Percentiles rank a stretch among this genome's conserved stretches.
phyloP scores from a whole-genome alignment of 2,888 invertebrate species.

The Noctua janthe region DNA sequence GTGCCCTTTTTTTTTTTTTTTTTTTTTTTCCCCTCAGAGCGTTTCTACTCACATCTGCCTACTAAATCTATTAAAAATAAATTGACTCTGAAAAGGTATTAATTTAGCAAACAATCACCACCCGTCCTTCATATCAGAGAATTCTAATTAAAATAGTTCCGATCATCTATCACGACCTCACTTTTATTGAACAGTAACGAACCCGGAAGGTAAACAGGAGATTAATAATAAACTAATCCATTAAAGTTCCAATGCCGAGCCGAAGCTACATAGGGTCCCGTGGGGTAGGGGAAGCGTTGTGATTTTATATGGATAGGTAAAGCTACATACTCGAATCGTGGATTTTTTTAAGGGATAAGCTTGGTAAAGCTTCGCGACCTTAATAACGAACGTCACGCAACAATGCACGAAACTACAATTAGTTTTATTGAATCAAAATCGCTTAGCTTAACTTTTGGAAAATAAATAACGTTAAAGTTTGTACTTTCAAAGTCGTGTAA shows the following conservation, averaged over 20 bases:
- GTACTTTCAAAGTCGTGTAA: not conserved
- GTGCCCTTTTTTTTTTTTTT: no score
- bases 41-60: not conserved
- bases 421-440: not conserved
- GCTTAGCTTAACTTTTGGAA: not conserved
- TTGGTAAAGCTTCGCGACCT: not conserved
- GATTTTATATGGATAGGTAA: slow-evolving; percentile 7
- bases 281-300: no score
- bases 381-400: not conserved
- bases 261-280: not conserved
- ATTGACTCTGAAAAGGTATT: not conserved
- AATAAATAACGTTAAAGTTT: not conserved
- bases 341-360: not conserved
- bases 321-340: not conserved
- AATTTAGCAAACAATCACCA: not conserved
- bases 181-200: slow-evolving; percentile 14
- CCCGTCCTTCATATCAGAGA: not conserved
- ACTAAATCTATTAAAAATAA: not conserved
- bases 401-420: not conserved
- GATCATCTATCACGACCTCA: not conserved
- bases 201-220: slow-evolving; percentile 40
- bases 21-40: no score
- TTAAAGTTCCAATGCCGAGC: slow-evolving; percentile 33
- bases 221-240: slow-evolving; percentile 51
- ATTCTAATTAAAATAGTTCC: slow-evolving; percentile 35